phyloP scores from a whole-genome alignment of 2,888 invertebrate species.

The Drosophila buzzatii region DNA sequence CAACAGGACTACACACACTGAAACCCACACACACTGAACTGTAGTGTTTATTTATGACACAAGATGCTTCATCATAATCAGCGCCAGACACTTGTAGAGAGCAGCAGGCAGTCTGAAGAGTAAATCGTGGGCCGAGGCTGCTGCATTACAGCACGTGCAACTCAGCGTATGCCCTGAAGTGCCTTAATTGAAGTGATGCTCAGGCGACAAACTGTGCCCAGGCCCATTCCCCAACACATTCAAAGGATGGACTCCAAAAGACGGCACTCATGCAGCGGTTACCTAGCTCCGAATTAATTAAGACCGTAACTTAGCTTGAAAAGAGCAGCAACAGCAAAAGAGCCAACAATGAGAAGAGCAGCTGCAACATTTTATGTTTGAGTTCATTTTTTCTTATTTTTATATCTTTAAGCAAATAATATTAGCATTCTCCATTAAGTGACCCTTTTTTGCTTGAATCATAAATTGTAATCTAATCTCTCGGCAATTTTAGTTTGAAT shows the following conservation, averaged over 20 bases:
- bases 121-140: slow-evolving; percentile 33
- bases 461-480: not conserved
- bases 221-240: slow-evolving; percentile 3
- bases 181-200: slow-evolving; percentile 74
- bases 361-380: slow-evolving; percentile 1
- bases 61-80: slow-evolving; percentile 83
- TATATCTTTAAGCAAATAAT: not conserved
- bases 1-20: slow-evolving; percentile 55
- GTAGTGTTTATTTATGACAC: slow-evolving; percentile 83
- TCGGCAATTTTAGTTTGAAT: not conserved
- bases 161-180: slow-evolving; percentile 54
- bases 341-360: slow-evolving; percentile 18
- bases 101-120: slow-evolving; percentile 32
- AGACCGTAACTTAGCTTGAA: slow-evolving; percentile 47
- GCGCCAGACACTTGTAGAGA: slow-evolving; percentile 74
- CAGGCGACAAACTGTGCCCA: slow-evolving; percentile 43
- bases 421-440: not conserved
- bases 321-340: slow-evolving; percentile 26
- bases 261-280: slow-evolving; percentile 15
- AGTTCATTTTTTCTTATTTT: slow-evolving; percentile 6
- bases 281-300: slow-evolving; percentile 69
- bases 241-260: slow-evolving; percentile 16
- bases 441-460: not conserved
- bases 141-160: slow-evolving; percentile 59
- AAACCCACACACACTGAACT: slow-evolving; percentile 37